Evolutionary conservation across 2,113 vertebrate genomes (phyloP).

Genomic region (Capreolus pygargus): DNA sequence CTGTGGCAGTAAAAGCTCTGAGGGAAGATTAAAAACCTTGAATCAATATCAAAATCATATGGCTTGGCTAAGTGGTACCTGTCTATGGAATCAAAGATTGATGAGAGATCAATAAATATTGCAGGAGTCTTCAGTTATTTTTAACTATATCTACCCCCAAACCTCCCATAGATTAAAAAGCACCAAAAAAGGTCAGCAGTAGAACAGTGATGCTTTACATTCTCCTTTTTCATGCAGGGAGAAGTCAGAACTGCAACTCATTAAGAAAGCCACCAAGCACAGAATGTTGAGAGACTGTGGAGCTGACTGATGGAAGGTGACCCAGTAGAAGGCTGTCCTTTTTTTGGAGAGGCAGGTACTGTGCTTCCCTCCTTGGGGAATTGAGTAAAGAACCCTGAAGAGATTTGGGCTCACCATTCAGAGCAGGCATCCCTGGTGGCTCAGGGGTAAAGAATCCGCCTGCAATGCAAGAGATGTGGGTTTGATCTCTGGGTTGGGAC

Average conservation of each 20-base stretch:
- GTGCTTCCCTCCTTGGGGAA: background rate
- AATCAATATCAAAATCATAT: conserved; percentile 49
- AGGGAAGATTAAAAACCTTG: conserved; percentile 35
- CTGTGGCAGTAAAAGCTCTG: conserved; percentile 23
- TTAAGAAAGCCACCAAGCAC: background rate
- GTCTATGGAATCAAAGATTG: conserved; percentile 38
- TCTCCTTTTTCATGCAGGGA: background rate
- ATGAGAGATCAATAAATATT: conserved; percentile 45
- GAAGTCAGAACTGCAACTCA: background rate
- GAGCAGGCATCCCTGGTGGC: background rate
- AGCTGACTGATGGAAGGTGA: background rate
- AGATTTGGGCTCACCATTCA: background rate
- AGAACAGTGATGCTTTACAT: background rate
- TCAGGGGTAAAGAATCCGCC: background rate
- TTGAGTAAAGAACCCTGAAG: background rate
- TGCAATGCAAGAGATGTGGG: background rate
- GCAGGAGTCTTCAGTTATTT: conserved; percentile 8
- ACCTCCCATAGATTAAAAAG: background rate
- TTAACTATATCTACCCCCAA: background rate
- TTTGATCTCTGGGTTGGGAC: background rate
- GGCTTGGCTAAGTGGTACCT: conserved; percentile 14
- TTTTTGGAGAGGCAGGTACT: background rate
- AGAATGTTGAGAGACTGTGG: background rate
- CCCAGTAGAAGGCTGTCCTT: background rate
- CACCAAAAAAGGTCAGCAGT: background rate